phyloP scores from a whole-genome alignment of 2,888 invertebrate species.

The Ethmia dodecea region DNA sequence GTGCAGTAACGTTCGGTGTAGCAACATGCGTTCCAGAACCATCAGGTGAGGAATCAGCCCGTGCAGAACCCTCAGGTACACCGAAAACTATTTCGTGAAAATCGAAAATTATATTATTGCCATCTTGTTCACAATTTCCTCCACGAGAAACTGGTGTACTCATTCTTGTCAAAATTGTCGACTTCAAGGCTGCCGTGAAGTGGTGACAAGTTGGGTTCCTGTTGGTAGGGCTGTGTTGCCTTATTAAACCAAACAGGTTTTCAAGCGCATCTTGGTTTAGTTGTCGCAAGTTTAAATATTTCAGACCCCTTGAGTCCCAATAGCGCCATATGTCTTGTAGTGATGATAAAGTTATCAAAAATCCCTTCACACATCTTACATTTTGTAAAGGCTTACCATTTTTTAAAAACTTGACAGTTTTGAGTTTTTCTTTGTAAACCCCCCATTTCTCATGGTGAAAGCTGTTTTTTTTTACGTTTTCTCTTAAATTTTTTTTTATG shows the following conservation, averaged over 20 bases:
- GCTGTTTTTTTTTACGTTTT: constrained; percentile 10
- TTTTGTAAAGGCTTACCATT: neutral
- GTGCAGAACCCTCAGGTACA: too few species aligned
- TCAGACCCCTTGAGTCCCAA: neutral
- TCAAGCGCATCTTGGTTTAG: neutral
- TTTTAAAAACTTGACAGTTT: constrained; percentile 1
- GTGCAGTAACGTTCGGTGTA: too few species aligned
- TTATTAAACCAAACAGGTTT: neutral
- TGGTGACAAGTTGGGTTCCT: neutral
- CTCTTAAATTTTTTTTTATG: constrained; percentile 5
- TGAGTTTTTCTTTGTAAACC: neutral
- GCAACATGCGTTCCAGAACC: too few species aligned
- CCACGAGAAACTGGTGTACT: neutral
- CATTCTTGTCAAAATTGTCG: neutral
- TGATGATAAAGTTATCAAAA: neutral
- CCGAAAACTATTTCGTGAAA: neutral
- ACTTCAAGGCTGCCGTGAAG: neutral
- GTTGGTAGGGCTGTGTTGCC: neutral
- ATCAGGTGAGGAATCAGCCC: too few species aligned
- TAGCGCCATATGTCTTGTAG: neutral
- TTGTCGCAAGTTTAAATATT: neutral
- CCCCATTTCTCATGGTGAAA: constrained; percentile 2
- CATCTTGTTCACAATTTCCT: neutral
- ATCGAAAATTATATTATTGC: neutral
- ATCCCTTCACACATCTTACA: constrained; percentile 5